Evolutionary conservation across 1,140 invertebrate genomes (phyloP).

Genomic region (Chlorops oryzae): DNA sequence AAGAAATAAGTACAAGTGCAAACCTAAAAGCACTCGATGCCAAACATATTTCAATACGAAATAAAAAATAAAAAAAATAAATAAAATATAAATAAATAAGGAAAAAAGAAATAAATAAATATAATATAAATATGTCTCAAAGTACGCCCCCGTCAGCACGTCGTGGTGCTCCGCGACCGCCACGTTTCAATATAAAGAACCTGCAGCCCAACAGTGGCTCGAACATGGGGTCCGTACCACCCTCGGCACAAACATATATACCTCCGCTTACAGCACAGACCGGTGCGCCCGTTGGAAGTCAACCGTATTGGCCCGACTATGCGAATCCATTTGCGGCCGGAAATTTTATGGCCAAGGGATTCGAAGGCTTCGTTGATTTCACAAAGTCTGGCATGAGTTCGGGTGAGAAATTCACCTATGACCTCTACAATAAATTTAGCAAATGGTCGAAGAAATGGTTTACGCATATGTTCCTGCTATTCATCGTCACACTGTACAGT

Average conservation of each 20-base stretch:
- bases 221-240: conserved; percentile 24
- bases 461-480: conserved; percentile 76
- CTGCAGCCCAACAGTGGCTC: conserved; percentile 23
- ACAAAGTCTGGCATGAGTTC: conserved; percentile 73
- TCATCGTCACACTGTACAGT: conserved; percentile 71
- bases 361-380: conserved; percentile 69
- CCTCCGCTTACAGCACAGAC: conserved; percentile 27
- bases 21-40: not conserved
- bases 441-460: conserved; percentile 77
- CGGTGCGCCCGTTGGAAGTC: conserved; percentile 11
- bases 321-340: conserved; percentile 59
- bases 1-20: not conserved
- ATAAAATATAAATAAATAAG: not conserved
- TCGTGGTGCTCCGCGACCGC: conserved; percentile 27
- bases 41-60: too few species aligned
- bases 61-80: too few species aligned
- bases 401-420: conserved; percentile 74
- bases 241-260: conserved; percentile 24
- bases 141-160: conserved; percentile 30
- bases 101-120: not conserved
- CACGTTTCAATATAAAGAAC: conserved; percentile 31
- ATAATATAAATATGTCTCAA: conserved; percentile 19
- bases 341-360: conserved; percentile 68
- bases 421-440: conserved; percentile 70
- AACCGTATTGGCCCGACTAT: conserved; percentile 47